phyloP scores from a whole-genome alignment of 2,797 vertebrate species.

The Ptychobarbus kaznakovi region DNA sequence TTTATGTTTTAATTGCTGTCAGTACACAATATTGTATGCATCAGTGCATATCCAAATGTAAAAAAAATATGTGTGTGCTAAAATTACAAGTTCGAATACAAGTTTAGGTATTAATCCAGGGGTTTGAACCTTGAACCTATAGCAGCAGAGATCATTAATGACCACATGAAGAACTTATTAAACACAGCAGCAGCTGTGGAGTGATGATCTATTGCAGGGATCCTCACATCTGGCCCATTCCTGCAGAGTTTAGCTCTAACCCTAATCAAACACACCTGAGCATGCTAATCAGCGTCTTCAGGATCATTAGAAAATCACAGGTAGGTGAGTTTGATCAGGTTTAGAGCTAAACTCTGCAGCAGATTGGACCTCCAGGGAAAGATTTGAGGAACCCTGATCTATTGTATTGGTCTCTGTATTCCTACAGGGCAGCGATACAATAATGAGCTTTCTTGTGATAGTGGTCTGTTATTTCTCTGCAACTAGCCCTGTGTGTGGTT shows the following conservation, averaged over 20 bases:
- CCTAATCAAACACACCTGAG: no score
- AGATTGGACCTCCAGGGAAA: no score
- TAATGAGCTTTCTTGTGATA: conserved; percentile 30
- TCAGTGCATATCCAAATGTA: not conserved
- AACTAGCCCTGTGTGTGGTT: not conserved
- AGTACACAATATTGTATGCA: not conserved
- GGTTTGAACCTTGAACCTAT: not conserved
- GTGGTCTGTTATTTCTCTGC: not conserved
- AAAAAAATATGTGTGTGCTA: not conserved
- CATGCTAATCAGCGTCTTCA: no score
- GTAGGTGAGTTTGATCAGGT: no score
- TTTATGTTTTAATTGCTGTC: not conserved
- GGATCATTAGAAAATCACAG: no score
- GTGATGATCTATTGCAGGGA: conserved; percentile 12
- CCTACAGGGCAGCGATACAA: conserved; percentile 18
- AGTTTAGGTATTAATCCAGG: not conserved
- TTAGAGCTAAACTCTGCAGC: no score
- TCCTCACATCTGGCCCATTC: no score
- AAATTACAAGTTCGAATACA: not conserved
- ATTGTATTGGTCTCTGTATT: not conserved
- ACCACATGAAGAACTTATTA: not conserved
- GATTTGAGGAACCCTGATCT: not conserved
- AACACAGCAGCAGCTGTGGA: not conserved
- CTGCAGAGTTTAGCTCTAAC: no score
- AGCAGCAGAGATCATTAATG: not conserved